Evolutionary conservation across 1,140 invertebrate genomes (phyloP), one percentile per base, ranked within the genome.

Genomic region (Psix sp.): DNA sequence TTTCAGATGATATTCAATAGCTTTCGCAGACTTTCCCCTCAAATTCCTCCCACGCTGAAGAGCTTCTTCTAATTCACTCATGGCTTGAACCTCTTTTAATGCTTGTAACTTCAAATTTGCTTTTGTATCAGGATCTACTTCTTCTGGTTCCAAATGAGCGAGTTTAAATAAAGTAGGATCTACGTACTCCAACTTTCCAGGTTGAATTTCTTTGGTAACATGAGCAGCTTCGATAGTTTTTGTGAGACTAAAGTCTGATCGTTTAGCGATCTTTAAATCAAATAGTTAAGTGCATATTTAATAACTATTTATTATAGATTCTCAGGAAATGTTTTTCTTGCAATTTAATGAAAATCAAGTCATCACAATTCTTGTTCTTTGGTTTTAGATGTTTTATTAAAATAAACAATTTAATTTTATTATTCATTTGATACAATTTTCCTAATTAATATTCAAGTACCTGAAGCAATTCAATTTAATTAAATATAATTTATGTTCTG

Each of bases 11-110:
- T 90, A 89, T 77, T 91, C 91, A 70, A 94, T 94, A 18, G 89
- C 89, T 77, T 89, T 91, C 6, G 93, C 93, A 1, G 93, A 94
- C 87, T 92, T 93, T 35, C 92, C 92, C 59, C 89, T 88, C 15
- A 93, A 82, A 82, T 86, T 77, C 85, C 83, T 77, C 76, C 88
- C 70, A 87, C 87, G 77, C 82, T 89, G 88, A 15, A 90, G 80
- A 0, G 82, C 82, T 1, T 84, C 77, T 11, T 84, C 80, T 2
- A 79, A 68, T 13, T 84, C 71, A 35, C 79, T 83, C 73, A 89
- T 87, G 46, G 81, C 77, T 38, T 90, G 88, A 45, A 90, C 86
- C 9, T 88, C 83, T 18, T 70, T 77, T 6, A 87, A 31, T 0
- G 82, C 76, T 68, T 88, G 84, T 2, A 89, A 72, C 18, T 89